Percentiles rank a stretch among this genome's conserved stretches.
phyloP scores from a whole-genome alignment of 1,140 invertebrate species.

The Saxidomus purpurata region DNA sequence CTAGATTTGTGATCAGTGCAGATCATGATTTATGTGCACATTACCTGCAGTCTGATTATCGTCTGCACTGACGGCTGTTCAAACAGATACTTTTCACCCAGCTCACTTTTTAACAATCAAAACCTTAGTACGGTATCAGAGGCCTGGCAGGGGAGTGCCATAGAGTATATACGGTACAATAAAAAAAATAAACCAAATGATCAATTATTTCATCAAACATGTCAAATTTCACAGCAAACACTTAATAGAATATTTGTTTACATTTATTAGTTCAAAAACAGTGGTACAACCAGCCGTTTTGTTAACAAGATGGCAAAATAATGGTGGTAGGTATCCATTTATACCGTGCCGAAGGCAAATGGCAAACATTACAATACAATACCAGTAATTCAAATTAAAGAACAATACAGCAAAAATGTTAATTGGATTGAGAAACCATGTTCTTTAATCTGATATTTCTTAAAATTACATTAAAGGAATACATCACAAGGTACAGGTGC shows the following conservation, averaged over 20 bases:
- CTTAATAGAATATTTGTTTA: neutral
- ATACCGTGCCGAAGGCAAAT: neutral
- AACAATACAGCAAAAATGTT: neutral
- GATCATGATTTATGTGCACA: too few relatives aligned
- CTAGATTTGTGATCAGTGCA: too few relatives aligned
- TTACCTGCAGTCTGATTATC: too few relatives aligned
- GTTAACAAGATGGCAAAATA: neutral
- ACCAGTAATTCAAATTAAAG: neutral
- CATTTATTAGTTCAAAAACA: neutral
- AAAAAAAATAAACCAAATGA: neutral
- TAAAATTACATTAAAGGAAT: neutral
- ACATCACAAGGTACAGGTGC: neutral
- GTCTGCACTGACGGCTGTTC: too few relatives aligned
- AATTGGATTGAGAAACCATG: neutral
- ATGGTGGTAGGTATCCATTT: too few relatives aligned
- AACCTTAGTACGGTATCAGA: too few relatives aligned
- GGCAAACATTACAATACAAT: neutral
- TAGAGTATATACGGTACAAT: neutral
- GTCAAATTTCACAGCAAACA: conserved; percentile 7
- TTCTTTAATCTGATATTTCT: neutral
- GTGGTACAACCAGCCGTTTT: neutral
- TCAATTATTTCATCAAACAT: neutral
- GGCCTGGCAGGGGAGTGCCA: too few relatives aligned
- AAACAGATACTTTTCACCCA: too few relatives aligned
- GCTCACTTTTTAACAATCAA: too few relatives aligned